These are phyloP conservation scores for Chauna torquata DNA, from an alignment of 2,113 vertebrate genomes.

Conservation along the genomic window DNA sequence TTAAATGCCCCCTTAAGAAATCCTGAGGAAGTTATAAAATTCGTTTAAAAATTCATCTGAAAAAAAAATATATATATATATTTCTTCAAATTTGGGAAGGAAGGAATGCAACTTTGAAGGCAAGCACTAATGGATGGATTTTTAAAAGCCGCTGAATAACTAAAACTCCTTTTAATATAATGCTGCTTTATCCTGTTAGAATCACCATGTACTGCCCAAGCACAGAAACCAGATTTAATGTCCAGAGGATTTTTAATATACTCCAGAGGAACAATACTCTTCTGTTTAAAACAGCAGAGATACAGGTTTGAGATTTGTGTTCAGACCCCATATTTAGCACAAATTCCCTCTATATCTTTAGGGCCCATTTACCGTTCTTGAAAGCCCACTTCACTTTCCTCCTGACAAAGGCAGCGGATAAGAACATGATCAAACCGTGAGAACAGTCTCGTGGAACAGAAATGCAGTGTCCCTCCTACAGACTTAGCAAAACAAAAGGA, in stretches of 20 bases:
- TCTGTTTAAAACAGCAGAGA: neutral
- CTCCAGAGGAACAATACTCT: neutral
- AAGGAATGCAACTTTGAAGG: neutral
- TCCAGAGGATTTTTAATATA: neutral
- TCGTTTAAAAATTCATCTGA: neutral
- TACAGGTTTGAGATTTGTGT: neutral
- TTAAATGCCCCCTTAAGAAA: neutral
- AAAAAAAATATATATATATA: neutral
- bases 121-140: neutral
- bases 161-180: neutral
- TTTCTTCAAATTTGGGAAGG: neutral
- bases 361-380: neutral
- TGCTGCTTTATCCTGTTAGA: neutral
- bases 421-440: neutral
- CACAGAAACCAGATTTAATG: neutral
- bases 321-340: neutral
- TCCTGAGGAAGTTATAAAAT: neutral
- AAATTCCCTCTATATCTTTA: neutral
- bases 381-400: neutral
- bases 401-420: neutral
- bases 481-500: neutral
- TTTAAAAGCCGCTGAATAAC: neutral
- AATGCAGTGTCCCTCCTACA: neutral
- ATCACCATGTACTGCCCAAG: neutral
- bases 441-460: neutral